Evolutionary conservation across 2,797 vertebrate species (phyloP), one percentile per base, ranked within the genome.

Genomic region (Semaprochilodus insignis): DNA sequence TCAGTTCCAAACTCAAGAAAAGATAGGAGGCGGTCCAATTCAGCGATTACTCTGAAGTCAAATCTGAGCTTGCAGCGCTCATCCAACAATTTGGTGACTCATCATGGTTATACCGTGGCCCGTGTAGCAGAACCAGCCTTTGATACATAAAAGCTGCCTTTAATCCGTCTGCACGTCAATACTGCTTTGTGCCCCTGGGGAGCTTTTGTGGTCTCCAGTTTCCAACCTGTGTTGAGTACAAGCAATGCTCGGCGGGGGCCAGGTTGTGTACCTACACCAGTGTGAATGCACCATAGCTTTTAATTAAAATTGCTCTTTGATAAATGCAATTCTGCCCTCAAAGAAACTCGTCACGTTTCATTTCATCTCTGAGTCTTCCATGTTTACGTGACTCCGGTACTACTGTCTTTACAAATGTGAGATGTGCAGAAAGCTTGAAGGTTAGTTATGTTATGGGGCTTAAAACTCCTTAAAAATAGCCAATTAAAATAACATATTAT

Each of bases 141-240:
- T 77, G 25, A 82, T 66, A 73, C 16, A 74, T 59, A 17, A 60
- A 78, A 52, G 14, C 21, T 65, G 51, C 21, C 52, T 86, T 77
- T 80, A 84, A 85, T 83, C 74, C 75, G 15, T 74, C 51, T 79
- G 5, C 40, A 83, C 27, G 60, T 82, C 36, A 74, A 13, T n/a
- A 36, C 51, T 57, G 23, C 25, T 17, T 27, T 51, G 36, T 52
- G 27, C 54, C 36, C 21, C 23, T 70, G 14, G 3, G 27, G 23
- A 74, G 65, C 48, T 34, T 62, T 75, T 60, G 27, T 80, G 71
- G 19, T 27, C 40, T 36, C 6, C 17, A 11, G 7, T 62, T 71
- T 60, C 34, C 6, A 21, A 36, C 69, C 55, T 23, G 19, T 13
- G 8, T 4, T 36, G 23, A 71, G 15, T 59, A 8, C 66, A 48